Percentiles rank a stretch among this genome's conserved stretches.
phyloP scores from a whole-genome alignment of 2,113 vertebrate genomes.

The Prolemur simus region DNA sequence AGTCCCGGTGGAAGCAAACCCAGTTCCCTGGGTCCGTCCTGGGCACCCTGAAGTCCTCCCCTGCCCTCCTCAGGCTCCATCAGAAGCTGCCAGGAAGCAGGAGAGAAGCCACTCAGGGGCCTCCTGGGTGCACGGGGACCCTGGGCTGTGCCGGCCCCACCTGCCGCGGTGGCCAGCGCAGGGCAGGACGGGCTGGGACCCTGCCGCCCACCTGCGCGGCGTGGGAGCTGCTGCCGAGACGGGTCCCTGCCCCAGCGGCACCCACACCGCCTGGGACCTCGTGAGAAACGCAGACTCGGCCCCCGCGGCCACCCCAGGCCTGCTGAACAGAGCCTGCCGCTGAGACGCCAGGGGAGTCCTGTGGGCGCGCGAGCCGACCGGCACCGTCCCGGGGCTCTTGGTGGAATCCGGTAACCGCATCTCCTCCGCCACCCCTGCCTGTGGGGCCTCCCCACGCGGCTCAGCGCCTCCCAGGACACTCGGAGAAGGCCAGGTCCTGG shows the following conservation, averaged over 20 bases:
- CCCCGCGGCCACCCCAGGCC: not conserved
- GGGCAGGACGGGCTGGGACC: not conserved
- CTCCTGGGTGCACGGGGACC: not conserved
- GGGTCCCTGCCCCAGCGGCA: not conserved
- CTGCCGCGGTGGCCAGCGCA: rapidly evolving
- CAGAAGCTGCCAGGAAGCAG: not conserved
- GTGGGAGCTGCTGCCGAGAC: not conserved
- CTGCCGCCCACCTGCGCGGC: not conserved
- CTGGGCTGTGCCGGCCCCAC: not conserved
- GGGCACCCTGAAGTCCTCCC: too few species aligned
- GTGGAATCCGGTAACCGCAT: not conserved
- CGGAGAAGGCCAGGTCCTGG: not conserved
- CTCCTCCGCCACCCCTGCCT: too few species aligned
- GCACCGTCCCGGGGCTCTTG: not conserved
- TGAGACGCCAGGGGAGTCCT: not conserved
- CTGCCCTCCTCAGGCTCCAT: not conserved
- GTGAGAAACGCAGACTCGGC: not conserved
- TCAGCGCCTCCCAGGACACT: not conserved
- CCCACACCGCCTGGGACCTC: not conserved
- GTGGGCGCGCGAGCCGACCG: too few species aligned
- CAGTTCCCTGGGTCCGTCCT: too few species aligned
- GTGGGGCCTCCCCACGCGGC: not conserved
- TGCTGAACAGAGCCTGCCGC: rapidly evolving
- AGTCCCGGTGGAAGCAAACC: not conserved
- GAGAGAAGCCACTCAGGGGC: not conserved